Evolutionary conservation across 1,140 invertebrate genomes (phyloP), one percentile per base, ranked within the genome.

Genomic region (Drosophila arizonae): DNA sequence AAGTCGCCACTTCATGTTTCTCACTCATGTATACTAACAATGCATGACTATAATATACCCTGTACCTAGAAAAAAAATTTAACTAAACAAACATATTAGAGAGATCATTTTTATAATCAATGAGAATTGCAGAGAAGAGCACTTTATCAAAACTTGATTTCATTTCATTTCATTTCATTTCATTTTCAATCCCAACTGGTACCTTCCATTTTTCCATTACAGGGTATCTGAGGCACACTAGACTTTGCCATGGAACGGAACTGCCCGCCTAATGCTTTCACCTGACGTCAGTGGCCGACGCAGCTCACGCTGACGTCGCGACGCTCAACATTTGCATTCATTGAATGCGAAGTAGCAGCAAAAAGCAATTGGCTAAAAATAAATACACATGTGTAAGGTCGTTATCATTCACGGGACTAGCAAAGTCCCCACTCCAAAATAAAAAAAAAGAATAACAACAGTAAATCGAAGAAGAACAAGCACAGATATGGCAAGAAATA

Each of bases 321-420:
- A 9, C 60, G 69, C 39, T 33, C 46, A 66, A 41, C 55, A 72
- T 67, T 67, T 67, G 70, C 70, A 72, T 72, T 58, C 70, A 72
- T 72, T 58, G 36, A 58, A 51, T 65, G 61, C 61, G 62, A 72
- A 70, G 50, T 50, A 72, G 65, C 56, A 39, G 45, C 39, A 68
- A 69, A 71, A 50, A 39, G 52, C 58, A 69, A 57, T 63, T 41
- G 65, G 58, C 58, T 73, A 69, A 63, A 73, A 68, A 73, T 69
- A 72, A 72, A 68, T 41, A 60, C 65, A 68, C 71, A 50, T 68
- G 28, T 51, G 33, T 52, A 41, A 67, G 68, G 24, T 73, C 45
- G 71, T 72, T 72, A 72, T 72, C 71, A 73, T 48, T 45, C 41
- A 28, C 15, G 60, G 36, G 17, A 36, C 63, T 33, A 56, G 28